Conservation (phyloP, 2,888 invertebrate genomes). For the Noctua comes region DNA sequence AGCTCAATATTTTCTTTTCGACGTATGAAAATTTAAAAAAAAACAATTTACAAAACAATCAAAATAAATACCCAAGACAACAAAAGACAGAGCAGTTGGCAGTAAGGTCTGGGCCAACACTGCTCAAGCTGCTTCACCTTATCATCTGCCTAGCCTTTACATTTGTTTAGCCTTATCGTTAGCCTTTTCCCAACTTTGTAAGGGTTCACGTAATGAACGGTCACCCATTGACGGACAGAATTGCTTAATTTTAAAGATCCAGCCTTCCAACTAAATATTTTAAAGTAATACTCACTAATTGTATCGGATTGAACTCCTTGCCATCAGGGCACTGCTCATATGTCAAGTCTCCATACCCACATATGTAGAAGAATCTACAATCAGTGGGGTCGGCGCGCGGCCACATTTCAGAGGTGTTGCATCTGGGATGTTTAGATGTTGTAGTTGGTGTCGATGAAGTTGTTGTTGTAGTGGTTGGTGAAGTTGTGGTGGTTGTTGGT, state of each 20-base stretch:
- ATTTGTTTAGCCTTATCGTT: too few species aligned
- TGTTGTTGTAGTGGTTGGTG: not conserved
- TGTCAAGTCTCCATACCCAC: conserved; percentile 3
- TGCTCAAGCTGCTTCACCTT: too few species aligned
- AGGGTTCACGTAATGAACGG: not conserved
- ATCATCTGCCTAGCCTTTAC: not conserved
- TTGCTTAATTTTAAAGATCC: not conserved
- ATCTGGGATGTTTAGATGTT: not conserved
- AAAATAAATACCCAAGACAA: too few species aligned
- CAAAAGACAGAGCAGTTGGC: too few species aligned
- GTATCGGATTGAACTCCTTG: conserved; percentile 11
- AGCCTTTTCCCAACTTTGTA: not conserved
- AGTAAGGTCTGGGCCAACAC: too few species aligned
- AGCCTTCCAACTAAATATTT: not conserved
- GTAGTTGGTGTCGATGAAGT: not conserved
- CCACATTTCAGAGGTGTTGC: not conserved
- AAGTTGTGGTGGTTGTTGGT: not conserved
- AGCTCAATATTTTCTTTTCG: not conserved
- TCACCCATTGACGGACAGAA: not conserved
- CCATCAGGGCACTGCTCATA: conserved; percentile 19
- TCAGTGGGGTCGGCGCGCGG: not conserved
- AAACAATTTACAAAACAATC: too few species aligned
- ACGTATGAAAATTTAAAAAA: not conserved
- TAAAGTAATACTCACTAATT: conserved; percentile 16
- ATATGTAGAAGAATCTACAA: conserved; percentile 32